Evolutionary conservation across 2,888 invertebrate genomes (phyloP), one percentile per base, ranked within the genome.

Genomic region (Stegana nigrithorax): DNA sequence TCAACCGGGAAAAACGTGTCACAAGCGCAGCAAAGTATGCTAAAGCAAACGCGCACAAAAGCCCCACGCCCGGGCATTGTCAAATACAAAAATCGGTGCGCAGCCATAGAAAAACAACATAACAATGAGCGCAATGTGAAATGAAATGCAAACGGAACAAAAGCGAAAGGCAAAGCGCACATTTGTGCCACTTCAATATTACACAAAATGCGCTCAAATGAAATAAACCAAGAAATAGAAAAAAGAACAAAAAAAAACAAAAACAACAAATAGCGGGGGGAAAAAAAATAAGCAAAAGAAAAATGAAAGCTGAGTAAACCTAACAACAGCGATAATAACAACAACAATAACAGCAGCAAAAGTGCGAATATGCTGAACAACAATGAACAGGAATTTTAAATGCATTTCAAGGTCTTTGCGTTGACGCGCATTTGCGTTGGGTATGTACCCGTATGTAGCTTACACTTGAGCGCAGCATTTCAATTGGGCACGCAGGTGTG

Each of bases 341-440:
- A 29, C 29, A 29, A 29, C 29, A 29, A 29, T 10, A 29, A 29
- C 14, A 39, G 25, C 25, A 10, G 12, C 21, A 8, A 47, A 23
- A 8, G 23, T 6, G n/a, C n/a, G 36, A 47, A 6, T 14, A 47
- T 17, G 25, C 47, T 47, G n/a, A 25, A 36, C 53, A 55, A 36
- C 53, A 55, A 55, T 55, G 53, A 36, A 55, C 21, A 55, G 36
- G 53, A 55, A 55, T 55, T 55, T 55, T 55, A 55, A 55, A 55
- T 55, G 36, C 53, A 55, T 32, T 55, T 55, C 53, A 55, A 55
- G 53, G 53, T 55, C 23, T 36, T 55, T 39, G 39, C 39, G 39
- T 39, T 14, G 39, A 39, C 39, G 39, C 2, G 39, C 6, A 39
- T 5, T 39, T n/a, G 39, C 17, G 2, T n/a, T 39, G n/a, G 39